phyloP scores from a whole-genome alignment of 35 echinoderm and acorn worm genomes.

The Chiridota heheva region DNA sequence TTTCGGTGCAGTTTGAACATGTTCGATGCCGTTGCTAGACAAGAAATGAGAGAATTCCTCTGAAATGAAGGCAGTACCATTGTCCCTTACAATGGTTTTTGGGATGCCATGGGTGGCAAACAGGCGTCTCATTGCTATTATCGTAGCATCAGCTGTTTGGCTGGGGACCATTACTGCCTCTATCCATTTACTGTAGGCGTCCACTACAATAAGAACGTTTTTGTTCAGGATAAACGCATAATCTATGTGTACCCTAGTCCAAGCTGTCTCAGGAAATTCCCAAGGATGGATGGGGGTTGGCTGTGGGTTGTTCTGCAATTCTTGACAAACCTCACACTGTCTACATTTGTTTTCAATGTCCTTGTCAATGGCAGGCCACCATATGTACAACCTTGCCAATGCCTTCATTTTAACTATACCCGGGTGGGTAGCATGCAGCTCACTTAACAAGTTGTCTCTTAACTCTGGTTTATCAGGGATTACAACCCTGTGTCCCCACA shows the following conservation, averaged over 20 bases:
- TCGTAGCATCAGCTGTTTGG: slow-evolving; percentile 30
- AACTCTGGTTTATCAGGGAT: slow-evolving; percentile 45
- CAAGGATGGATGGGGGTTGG: slow-evolving; percentile 31
- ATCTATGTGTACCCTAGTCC: slow-evolving; percentile 44
- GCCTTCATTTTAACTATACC: slow-evolving; percentile 50
- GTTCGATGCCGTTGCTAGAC: slow-evolving; percentile 44
- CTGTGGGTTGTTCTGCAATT: slow-evolving; percentile 28
- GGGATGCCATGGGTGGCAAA: slow-evolving; percentile 69
- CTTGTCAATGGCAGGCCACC: slow-evolving; percentile 43
- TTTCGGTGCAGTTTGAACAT: slow-evolving; percentile 63
- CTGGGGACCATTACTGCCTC: slow-evolving; percentile 11
- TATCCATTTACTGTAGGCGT: slow-evolving; percentile 51
- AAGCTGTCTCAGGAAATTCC: slow-evolving; percentile 44
- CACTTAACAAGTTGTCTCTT: slow-evolving; percentile 10
- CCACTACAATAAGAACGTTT: slow-evolving; percentile 28
- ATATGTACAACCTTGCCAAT: slow-evolving; percentile 18
- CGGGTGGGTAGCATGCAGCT: slow-evolving; percentile 58
- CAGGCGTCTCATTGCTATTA: slow-evolving; percentile 29
- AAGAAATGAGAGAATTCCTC: slow-evolving; percentile 65
- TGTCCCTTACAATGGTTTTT: slow-evolving; percentile 67
- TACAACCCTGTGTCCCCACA: slow-evolving; percentile 58
- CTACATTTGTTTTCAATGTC: slow-evolving; percentile 15
- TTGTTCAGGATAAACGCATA: slow-evolving; percentile 31
- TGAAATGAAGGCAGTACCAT: slow-evolving; percentile 50
- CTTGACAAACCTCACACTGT: slow-evolving; percentile 18